Conservation (phyloP, 2,797 vertebrate species). For the Varecia variegata region DNA sequence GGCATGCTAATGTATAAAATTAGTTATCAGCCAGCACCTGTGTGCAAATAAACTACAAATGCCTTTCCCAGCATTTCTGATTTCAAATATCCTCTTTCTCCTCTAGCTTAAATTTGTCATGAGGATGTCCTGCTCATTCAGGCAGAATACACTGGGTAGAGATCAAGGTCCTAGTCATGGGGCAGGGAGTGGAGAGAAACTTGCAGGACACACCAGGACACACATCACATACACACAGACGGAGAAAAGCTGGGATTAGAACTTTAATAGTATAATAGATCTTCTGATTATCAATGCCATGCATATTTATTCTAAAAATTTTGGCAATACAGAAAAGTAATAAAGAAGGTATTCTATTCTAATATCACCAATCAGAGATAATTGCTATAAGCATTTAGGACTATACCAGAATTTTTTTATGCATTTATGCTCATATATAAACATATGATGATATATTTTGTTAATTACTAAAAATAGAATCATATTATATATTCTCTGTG, state of each 20-base stretch:
- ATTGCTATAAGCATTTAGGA: not conserved
- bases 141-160: not conserved
- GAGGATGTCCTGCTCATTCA: not conserved
- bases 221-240: not conserved
- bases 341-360: not conserved
- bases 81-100: not conserved
- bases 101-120: not conserved
- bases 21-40: not conserved
- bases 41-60: not conserved
- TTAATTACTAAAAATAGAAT: not conserved
- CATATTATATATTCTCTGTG: not conserved
- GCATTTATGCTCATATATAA: not conserved
- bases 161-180: not conserved
- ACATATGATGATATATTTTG: not conserved
- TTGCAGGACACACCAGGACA: not conserved
- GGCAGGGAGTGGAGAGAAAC: not conserved
- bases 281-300: not conserved
- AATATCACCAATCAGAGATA: not conserved
- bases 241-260: not conserved
- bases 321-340: not conserved
- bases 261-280: not conserved
- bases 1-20: not conserved
- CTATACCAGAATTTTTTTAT: not conserved
- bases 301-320: not conserved
- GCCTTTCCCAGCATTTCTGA: not conserved